Evolutionary conservation across 2,113 vertebrate species (phyloP).

Genomic region (Pterocles orientalis): DNA sequence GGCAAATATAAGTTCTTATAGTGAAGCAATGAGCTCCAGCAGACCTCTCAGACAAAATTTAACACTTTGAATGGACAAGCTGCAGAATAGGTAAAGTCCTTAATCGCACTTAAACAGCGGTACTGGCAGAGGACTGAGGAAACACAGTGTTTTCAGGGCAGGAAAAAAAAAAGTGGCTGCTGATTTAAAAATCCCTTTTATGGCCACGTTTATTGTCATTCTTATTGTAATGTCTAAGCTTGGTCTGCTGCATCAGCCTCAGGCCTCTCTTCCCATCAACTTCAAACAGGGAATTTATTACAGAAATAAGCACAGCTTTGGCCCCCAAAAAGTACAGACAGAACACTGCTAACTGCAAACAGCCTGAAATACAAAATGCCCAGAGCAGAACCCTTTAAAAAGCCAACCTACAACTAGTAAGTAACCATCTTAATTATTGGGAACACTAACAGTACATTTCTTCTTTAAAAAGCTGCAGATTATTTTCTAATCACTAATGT

Average conservation of each 20-base stretch:
- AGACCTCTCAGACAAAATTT: background rate
- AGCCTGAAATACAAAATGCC: background rate
- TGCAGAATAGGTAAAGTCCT: background rate
- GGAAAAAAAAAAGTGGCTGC: background rate
- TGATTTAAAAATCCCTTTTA: slow-evolving; percentile 28
- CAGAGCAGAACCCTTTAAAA: background rate
- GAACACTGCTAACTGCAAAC: background rate
- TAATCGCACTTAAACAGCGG: background rate
- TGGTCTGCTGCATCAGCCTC: slow-evolving; percentile 17
- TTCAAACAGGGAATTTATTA: slow-evolving; percentile 30
- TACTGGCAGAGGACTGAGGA: background rate
- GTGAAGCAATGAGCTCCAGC: background rate
- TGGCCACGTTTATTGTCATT: slow-evolving; percentile 14
- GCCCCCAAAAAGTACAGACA: background rate
- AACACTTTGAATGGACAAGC: background rate
- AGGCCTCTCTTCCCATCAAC: slow-evolving; percentile 19
- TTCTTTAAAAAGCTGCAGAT: background rate
- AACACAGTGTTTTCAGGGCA: background rate
- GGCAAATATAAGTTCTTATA: background rate
- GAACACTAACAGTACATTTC: background rate
- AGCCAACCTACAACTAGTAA: background rate
- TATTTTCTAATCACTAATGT: background rate
- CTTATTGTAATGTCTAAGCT: slow-evolving; percentile 14
- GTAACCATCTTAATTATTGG: background rate
- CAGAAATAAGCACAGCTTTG: background rate